These are phyloP conservation scores for Aphelocoma coerulescens DNA, from an alignment of 2,113 vertebrate genomes.

Conservation along the genomic window DNA sequence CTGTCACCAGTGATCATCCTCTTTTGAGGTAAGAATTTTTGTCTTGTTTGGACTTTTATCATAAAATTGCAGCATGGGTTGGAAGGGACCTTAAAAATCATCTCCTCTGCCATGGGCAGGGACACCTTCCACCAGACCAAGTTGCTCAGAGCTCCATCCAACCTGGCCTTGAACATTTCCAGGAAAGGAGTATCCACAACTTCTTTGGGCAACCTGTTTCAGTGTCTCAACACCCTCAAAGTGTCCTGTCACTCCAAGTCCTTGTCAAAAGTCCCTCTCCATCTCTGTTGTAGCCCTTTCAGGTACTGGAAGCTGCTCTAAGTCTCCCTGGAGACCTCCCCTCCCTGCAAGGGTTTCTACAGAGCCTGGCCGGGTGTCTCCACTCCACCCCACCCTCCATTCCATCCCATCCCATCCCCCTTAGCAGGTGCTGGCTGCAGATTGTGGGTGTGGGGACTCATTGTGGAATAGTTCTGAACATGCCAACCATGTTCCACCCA, in stretches of 20 bases:
- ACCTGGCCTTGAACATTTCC: not conserved
- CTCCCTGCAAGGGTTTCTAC: not conserved
- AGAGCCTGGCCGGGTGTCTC: not conserved
- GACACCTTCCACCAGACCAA: not conserved
- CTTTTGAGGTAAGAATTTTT: not conserved
- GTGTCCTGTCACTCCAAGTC: not conserved
- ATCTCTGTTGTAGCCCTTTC: not conserved
- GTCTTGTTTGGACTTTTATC: not conserved
- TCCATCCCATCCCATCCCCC: not conserved
- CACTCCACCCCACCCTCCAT: not conserved
- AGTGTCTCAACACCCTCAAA: not conserved
- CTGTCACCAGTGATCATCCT: not conserved
- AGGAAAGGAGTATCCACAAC: not conserved
- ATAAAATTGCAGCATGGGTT: not conserved
- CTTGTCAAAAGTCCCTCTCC: not conserved
- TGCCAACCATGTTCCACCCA: not conserved
- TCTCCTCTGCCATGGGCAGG: not conserved
- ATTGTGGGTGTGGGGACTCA: not conserved
- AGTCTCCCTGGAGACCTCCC: not conserved
- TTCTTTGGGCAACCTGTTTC: not conserved
- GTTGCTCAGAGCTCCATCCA: not conserved
- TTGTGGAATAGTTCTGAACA: fast-evolving
- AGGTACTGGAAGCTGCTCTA: not conserved
- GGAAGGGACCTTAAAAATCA: not conserved
- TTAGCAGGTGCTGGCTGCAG: not conserved